Conservation (phyloP, 1,140 invertebrate genomes). For the Zaprionus tsacasi region DNA sequence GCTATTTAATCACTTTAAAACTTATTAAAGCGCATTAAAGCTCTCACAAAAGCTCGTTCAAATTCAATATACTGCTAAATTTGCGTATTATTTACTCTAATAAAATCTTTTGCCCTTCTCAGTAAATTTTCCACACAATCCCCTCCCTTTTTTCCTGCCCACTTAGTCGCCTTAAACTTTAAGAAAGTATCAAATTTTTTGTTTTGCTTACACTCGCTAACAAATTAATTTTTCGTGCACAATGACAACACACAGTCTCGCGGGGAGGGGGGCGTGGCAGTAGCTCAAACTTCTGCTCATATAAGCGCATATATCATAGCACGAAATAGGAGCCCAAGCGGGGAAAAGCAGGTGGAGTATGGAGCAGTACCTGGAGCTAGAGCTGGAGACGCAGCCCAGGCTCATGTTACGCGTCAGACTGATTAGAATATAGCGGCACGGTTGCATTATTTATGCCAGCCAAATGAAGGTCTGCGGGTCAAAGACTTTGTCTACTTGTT, state of each 20-base stretch:
- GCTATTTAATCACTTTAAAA: too few species aligned
- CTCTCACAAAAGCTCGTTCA: too few species aligned
- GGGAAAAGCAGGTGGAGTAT: too few species aligned
- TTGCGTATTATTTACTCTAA: background rate
- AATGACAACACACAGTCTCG: constrained; percentile 56
- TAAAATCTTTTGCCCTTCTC: background rate
- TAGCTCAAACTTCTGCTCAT: constrained; percentile 15
- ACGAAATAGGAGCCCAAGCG: constrained; percentile 5
- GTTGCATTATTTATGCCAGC: constrained; percentile 71
- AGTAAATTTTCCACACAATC: background rate
- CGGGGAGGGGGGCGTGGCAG: constrained; percentile 9
- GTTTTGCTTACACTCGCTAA: constrained; percentile 43
- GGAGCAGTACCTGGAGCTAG: background rate
- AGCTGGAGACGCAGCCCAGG: background rate
- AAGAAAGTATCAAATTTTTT: constrained; percentile 50
- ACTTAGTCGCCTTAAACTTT: constrained; percentile 22
- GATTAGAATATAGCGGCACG: constrained; percentile 77
- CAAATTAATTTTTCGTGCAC: constrained; percentile 73
- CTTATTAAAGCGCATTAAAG: too few species aligned
- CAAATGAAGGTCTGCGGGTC: constrained; percentile 78
- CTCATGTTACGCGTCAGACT: constrained; percentile 78
- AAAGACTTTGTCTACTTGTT: constrained; percentile 40
- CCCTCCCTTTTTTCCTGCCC: background rate
- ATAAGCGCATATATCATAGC: constrained; percentile 57
- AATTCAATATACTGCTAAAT: background rate